Conservation (phyloP, 2,797 vertebrate species). For the Mionectes olivaceus region DNA sequence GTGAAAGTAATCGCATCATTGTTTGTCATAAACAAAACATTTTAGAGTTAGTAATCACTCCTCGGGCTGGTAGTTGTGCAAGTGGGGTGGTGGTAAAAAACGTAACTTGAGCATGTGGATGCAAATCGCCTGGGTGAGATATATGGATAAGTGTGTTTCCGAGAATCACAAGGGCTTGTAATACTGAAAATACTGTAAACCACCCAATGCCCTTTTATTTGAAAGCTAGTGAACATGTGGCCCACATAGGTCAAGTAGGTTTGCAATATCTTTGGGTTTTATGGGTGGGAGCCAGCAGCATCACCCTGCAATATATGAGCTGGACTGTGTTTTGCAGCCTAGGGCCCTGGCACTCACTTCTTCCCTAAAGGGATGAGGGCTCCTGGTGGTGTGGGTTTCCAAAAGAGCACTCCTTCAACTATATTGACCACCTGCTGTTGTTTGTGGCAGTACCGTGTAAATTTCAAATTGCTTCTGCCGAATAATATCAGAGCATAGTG, state of each 20-base stretch:
- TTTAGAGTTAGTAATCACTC: neutral
- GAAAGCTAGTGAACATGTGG: neutral
- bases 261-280: neutral
- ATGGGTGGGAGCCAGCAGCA: neutral
- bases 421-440: neutral
- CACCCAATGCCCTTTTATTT: neutral
- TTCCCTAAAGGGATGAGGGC: neutral
- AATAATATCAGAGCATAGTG: neutral
- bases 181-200: neutral
- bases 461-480: neutral
- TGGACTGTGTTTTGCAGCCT: neutral
- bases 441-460: neutral
- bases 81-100: neutral
- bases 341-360: neutral
- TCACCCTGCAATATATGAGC: neutral
- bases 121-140: neutral
- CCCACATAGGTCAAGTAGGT: neutral
- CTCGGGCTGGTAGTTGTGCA: neutral
- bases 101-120: accelerated
- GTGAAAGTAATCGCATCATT: neutral
- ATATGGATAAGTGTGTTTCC: neutral
- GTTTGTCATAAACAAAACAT: neutral
- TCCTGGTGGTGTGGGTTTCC: neutral
- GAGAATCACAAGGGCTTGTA: neutral
- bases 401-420: neutral